Conservation (phyloP, 2,797 vertebrate genomes). For the Karalla daura region DNA sequence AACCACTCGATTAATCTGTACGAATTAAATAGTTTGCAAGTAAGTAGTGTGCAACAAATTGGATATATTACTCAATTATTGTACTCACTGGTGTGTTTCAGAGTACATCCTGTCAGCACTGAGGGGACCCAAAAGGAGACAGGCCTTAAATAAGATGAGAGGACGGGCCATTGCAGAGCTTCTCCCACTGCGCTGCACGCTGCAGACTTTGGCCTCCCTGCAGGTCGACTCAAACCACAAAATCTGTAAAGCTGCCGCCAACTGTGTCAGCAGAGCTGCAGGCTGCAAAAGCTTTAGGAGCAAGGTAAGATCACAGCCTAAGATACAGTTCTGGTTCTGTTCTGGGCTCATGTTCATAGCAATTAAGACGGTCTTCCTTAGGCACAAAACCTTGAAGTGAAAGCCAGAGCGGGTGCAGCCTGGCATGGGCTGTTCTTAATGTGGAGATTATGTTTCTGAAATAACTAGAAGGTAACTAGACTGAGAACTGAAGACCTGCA, state of each 20-base stretch:
- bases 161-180: conserved; percentile 85
- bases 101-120: conserved; percentile 88
- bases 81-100: conserved; percentile 63
- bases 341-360: too few species aligned
- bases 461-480: too few species aligned
- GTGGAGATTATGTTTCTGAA: too few species aligned
- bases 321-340: too few species aligned
- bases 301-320: conserved; percentile 83
- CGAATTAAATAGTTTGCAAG: background rate
- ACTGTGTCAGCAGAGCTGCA: conserved; percentile 81
- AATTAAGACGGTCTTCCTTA: too few species aligned
- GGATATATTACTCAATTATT: background rate
- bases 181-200: conserved; percentile 87
- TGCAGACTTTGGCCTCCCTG: conserved; percentile 87
- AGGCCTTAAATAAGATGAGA: conserved; percentile 85
- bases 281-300: conserved; percentile 83
- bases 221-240: conserved; percentile 89
- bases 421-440: too few species aligned
- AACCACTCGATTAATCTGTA: background rate
- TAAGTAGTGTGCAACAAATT: background rate
- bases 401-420: too few species aligned
- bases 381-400: too few species aligned
- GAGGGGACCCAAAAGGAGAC: conserved; percentile 82
- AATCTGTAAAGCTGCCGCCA: conserved; percentile 83
- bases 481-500: too few species aligned